These are phyloP conservation scores for Haliclystus octoradiatus DNA, from an alignment of 30 jellyfish, hydroid and myxozoan genomes.

Conservation along the genomic window DNA sequence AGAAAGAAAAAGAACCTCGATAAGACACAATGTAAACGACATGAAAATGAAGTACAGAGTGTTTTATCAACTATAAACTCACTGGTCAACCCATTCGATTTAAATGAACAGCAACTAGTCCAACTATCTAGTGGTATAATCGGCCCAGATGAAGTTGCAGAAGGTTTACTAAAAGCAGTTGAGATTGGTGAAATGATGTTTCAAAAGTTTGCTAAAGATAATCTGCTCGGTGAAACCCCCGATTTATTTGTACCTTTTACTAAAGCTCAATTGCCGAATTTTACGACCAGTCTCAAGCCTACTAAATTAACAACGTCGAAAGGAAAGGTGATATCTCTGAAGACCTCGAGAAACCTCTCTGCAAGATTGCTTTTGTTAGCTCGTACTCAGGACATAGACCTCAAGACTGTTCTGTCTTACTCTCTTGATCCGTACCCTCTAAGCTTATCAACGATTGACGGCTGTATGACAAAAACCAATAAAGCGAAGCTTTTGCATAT, in stretches of 20 bases:
- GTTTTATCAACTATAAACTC: conserved; percentile 4
- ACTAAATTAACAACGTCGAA: conserved; percentile 1
- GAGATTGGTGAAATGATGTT: conserved; percentile 22
- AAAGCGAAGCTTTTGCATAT: too few species aligned
- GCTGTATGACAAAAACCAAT: too few species aligned
- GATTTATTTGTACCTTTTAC: conserved; percentile 15
- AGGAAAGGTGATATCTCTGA: conserved; percentile 17
- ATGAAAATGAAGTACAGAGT: neutral
- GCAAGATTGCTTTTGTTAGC: conserved; percentile 15
- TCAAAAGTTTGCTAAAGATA: conserved; percentile 5
- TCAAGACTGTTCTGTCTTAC: conserved; percentile 11
- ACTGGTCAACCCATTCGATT: conserved; percentile 27
- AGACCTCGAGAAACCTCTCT: neutral
- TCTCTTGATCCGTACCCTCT: too few species aligned
- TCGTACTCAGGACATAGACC: conserved; percentile 4
- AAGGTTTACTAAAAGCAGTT: conserved; percentile 16
- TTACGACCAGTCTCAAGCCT: neutral
- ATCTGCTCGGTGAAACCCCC: conserved; percentile 7
- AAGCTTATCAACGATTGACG: too few species aligned
- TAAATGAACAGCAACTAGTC: conserved; percentile 3
- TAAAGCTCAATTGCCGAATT: conserved; percentile 9
- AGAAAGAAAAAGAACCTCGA: conserved; percentile 33
- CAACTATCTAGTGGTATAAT: conserved; percentile 30
- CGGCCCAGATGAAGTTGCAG: conserved; percentile 1
- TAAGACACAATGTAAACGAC: neutral